Evolutionary conservation across 1,140 invertebrate species (phyloP), one percentile per base, ranked within the genome.

Genomic region (Heliconius melpomene): DNA sequence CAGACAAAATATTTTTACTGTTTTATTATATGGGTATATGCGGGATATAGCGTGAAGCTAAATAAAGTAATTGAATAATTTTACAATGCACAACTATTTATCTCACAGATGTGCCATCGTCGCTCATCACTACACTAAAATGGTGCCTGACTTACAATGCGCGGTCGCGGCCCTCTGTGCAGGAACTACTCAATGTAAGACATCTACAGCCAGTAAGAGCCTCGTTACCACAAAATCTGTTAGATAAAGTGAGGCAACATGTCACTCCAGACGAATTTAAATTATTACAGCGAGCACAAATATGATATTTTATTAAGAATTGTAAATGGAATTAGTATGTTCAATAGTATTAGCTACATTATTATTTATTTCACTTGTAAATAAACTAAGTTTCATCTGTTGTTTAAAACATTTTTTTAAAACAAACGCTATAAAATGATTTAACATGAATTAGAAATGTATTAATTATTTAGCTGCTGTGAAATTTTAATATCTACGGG

Each of bases 111-210:
- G 82, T 95, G 38, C 94, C 94, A 11, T 82, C 87, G 36, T 87
- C 91, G 2, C 82, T 95, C 73, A 84, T 94, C 38, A 73, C 88
- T n/a, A 90, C 92, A 26, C 78, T 95, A n/a, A 89, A 91, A 77
- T 93, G 93, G 93, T 95, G 94, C 83, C 89, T 94, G 38, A 93
- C 91, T 29, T 94, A 92, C 87, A 91, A 94, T 83, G 89, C 91
- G 32, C 93, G 93, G 23, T 83, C 88, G 71, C 88, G 94, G 52
- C 94, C 94, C 7, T 88, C 82, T 0, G 94, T 95, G 29, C 87
- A 89, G 40, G 90, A 95, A 75, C 84, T 95, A 38, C 89, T 95
- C 40, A 76, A 87, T 46, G 76, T 94, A 13, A 87, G 85, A 3
- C 92, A 94, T 79, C 60, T 93, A 77, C 87, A 89, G 80, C 81